These are phyloP conservation scores for Phocides pigmalion DNA, from an alignment of 1,140 invertebrate genomes.

Conservation along the genomic window DNA sequence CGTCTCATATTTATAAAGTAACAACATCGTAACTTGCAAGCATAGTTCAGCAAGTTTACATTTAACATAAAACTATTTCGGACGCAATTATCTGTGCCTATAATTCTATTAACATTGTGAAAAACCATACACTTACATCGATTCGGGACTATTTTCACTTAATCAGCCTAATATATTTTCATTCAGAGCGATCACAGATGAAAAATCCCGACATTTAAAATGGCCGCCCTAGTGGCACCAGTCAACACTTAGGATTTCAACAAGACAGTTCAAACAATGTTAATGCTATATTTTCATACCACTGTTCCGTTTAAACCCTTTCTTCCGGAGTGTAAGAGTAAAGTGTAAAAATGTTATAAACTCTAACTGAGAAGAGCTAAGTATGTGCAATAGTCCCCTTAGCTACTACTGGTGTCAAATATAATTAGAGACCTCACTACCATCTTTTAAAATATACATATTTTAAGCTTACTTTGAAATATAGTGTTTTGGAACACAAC, in stretches of 20 bases:
- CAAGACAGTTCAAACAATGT: too few species aligned
- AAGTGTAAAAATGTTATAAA: slow-evolving; percentile 27
- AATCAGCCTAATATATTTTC: background rate
- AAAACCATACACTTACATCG: background rate
- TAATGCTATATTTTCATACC: background rate
- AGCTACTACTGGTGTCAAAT: slow-evolving; percentile 53
- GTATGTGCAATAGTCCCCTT: slow-evolving; percentile 28
- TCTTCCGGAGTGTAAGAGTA: slow-evolving; percentile 31
- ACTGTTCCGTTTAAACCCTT: slow-evolving; percentile 18
- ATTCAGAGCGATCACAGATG: background rate
- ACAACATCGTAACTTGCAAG: slow-evolving; percentile 54
- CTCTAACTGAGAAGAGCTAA: slow-evolving; percentile 7
- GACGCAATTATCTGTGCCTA: slow-evolving; percentile 47
- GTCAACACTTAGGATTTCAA: too few species aligned
- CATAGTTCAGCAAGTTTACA: slow-evolving; percentile 51
- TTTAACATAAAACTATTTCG: slow-evolving; percentile 39
- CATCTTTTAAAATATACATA: too few species aligned
- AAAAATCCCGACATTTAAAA: background rate
- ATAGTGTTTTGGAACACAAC: too few species aligned
- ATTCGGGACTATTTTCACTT: slow-evolving; percentile 10
- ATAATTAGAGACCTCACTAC: too few species aligned
- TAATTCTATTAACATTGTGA: slow-evolving; percentile 37
- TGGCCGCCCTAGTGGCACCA: background rate
- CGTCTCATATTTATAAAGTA: slow-evolving; percentile 46
- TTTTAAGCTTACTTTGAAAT: too few species aligned